Evolutionary conservation across 2,888 invertebrate genomes (phyloP), one percentile per base, ranked within the genome.

Genomic region (Eumacrocentrus americanus): DNA sequence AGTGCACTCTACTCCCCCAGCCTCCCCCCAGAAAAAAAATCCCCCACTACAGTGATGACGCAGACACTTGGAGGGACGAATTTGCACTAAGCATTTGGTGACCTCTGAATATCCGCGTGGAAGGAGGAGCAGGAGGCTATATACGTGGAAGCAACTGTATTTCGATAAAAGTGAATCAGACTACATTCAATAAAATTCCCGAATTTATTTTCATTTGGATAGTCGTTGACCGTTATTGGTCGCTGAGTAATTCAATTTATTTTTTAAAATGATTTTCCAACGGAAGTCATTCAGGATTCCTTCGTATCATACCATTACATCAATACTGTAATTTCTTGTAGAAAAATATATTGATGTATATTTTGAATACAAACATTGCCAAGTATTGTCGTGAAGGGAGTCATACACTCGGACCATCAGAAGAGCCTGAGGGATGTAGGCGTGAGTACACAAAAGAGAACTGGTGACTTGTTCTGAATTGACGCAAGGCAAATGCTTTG

Each of bases 1-100:
- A 77, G 76, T 77, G 72, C 72, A 67, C 64, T 67, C 67, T 54
- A 56, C 34, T 46, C 53, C 42, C 38, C 42, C 51, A 48, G 14
- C 4, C 35, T 51, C 50, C 50, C 34, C 50, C 22, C 47, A 46
- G n/a, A 29, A 42, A 50, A 58, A 58, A 38, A 48, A 22, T 25
- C 42, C 58, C 58, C 50, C 58, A 40, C 58, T 34, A 42, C 23
- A 11, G 18, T 40, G n/a, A n/a, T n/a, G 50, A 23, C 14, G 51
- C 23, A 42, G 44, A 50, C 46, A 50, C 47, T 23, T 51, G 29
- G 52, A 55, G 29, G 52, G 52, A 48, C 20, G 40, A 35, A 59
- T 46, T 59, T 53, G 18, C 46, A 29, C 37, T 59, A 59, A 52
- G 46, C 52, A 52, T 52, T 52, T 23, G 40, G 18, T 50, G 46